Base-by-base conservation (phyloP, 2,797 vertebrate species). In the Muscicapa comitata region DNA sequence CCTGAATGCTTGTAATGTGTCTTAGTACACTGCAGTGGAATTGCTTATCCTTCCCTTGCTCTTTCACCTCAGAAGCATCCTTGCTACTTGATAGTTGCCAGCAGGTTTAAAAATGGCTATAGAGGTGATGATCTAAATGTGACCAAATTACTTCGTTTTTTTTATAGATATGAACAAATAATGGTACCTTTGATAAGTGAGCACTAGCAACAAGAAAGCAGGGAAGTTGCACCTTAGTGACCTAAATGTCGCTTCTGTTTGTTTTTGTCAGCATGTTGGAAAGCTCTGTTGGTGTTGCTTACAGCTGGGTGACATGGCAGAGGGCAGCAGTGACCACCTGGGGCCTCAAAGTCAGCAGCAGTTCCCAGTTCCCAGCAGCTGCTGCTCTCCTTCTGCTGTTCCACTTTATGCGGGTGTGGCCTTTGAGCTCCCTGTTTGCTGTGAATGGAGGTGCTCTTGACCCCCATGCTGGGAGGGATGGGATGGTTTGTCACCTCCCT, bases 301-400 rank as follows among this genome's bases (percentile, higher is more conserved):
- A 4, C 33, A 29, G 51, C 23, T 26, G 72, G 58, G 2, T 58
- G 81, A 5, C 35, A 2, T 21, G 68, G 73, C 63, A 86, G 79
- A 43, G 72, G 65, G 50, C 43, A 66, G 72, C 53, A 66, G 37
- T 29, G 57, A 43, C 65, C 2, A 2, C 13, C 8, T 3, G 17
- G 10, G 37, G 29, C 24, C 37, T 25, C 24, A 0, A 38, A 33
- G 53, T 11, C 5, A 3, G 35, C 33, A 33, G 3, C 17, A 12
- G 14, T 8, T 70, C 3, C 50, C 48, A 28, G 16, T 28, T 17
- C 16, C 48, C 26, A 24, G 1, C 45, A 35, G 53, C 29, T 4
- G 0, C 43, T 12, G 79, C 16, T 29, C 33, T 28, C 1, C 0
- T 18, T 57, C 50, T 57, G 45, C 74, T 61, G 12, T 1, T 61